Conservation (phyloP, 64 coral and sea anemone genomes). For the Montipora efflorescens region DNA sequence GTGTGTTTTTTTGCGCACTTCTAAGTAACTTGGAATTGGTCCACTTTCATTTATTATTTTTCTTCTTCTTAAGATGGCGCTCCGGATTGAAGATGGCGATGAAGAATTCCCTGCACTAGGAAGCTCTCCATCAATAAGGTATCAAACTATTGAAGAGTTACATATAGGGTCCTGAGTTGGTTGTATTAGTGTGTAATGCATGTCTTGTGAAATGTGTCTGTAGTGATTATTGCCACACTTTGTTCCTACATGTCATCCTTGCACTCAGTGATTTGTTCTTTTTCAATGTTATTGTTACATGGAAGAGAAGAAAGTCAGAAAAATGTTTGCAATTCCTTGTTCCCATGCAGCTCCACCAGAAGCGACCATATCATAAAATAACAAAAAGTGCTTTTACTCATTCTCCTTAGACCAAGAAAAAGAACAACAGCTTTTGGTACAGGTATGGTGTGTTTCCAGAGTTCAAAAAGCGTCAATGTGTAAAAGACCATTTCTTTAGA, state of each 20-base stretch:
- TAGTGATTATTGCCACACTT: neutral
- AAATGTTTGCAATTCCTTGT: neutral
- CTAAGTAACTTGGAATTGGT: too few relatives aligned
- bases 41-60: too few relatives aligned
- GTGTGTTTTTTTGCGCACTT: too few relatives aligned
- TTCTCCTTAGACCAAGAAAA: conserved; percentile 35
- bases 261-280: too few relatives aligned
- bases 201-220: too few relatives aligned
- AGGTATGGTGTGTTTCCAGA: neutral
- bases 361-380: neutral
- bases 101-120: conserved; percentile 86
- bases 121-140: conserved; percentile 91
- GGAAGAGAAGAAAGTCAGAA: too few relatives aligned
- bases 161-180: too few relatives aligned
- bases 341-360: neutral
- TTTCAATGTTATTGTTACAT: too few relatives aligned
- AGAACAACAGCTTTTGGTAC: conserved; percentile 38
- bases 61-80: conserved; percentile 68
- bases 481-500: too few relatives aligned
- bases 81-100: conserved; percentile 95
- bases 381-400: neutral
- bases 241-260: too few relatives aligned
- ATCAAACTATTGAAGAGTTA: neutral
- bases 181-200: too few relatives aligned
- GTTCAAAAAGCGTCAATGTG: neutral